Evolutionary conservation across 1,140 invertebrate genomes (phyloP).

Genomic region (Pteromalus puparum): DNA sequence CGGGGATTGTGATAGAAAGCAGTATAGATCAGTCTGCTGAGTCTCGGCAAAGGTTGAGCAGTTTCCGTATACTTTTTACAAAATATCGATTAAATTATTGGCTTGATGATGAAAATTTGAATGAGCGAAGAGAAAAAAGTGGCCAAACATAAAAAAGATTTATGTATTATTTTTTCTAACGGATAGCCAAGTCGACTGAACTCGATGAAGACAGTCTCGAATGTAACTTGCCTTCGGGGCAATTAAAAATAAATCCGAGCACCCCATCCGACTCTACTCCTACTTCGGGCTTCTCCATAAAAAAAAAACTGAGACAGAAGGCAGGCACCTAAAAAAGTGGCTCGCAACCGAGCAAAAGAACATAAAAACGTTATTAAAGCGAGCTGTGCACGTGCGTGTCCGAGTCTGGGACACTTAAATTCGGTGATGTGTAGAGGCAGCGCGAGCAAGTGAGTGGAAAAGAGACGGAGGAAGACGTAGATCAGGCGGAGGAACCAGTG

Average conservation of each 20-base stretch:
- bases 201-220: no score
- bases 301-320: not conserved
- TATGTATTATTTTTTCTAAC: no score
- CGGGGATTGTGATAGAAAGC: not conserved
- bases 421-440: conserved; percentile 25
- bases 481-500: conserved; percentile 58
- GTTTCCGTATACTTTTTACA: no score
- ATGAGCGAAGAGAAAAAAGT: no score
- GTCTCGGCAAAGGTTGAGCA: no score
- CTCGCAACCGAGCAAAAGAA: conserved; percentile 24
- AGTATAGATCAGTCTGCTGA: no score
- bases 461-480: conserved; percentile 54
- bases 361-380: conserved; percentile 46
- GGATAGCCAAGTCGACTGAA: no score
- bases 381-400: conserved; percentile 41
- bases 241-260: not conserved
- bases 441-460: conserved; percentile 51
- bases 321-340: conserved; percentile 6
- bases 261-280: not conserved
- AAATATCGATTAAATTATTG: no score
- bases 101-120: no score
- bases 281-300: not conserved
- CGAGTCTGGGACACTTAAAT: conserved; percentile 29
- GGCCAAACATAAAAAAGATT: no score
- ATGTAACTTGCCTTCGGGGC: no score